Conservation (phyloP, 2,113 vertebrate genomes). For the Chascanopsetta lugubris region DNA sequence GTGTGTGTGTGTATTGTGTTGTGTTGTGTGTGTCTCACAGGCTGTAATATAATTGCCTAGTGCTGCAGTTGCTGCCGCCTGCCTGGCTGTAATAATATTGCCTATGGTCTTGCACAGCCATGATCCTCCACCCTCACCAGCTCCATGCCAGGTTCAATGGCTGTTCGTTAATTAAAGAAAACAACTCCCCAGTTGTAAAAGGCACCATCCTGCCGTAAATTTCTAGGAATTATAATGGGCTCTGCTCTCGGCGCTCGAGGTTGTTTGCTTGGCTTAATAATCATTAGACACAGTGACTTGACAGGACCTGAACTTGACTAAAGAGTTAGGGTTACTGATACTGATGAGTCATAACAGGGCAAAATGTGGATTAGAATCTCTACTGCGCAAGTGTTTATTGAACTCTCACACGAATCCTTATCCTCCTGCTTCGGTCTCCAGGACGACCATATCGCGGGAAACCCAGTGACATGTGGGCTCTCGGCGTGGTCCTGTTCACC, state of each 20-base stretch:
- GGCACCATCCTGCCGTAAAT: not conserved
- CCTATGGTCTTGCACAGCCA: conserved; percentile 53
- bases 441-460: conserved; percentile 97
- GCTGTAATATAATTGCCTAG: conserved; percentile 72
- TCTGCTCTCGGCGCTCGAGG: not conserved
- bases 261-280: conserved; percentile 40
- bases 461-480: conserved; percentile 99
- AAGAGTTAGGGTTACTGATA: conserved; percentile 23
- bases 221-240: conserved; percentile 7
- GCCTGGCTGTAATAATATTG: conserved; percentile 62
- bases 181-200: not conserved
- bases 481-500: conserved; percentile 98
- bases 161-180: conserved; percentile 3
- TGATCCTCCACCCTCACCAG: conserved; percentile 33
- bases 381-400: not conserved
- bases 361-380: conserved; percentile 3
- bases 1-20: conserved; percentile 4
- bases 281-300: conserved; percentile 29
- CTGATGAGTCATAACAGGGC: conserved; percentile 19
- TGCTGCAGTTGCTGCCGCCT: conserved; percentile 65
- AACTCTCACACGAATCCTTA: not conserved
- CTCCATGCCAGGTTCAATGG: conserved; percentile 18
- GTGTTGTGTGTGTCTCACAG: conserved; percentile 45
- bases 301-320: conserved; percentile 12
- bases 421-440: conserved; percentile 54